Base-by-base conservation (phyloP, 2,888 invertebrate genomes). In the Himalopsyche tibetana region DNA sequence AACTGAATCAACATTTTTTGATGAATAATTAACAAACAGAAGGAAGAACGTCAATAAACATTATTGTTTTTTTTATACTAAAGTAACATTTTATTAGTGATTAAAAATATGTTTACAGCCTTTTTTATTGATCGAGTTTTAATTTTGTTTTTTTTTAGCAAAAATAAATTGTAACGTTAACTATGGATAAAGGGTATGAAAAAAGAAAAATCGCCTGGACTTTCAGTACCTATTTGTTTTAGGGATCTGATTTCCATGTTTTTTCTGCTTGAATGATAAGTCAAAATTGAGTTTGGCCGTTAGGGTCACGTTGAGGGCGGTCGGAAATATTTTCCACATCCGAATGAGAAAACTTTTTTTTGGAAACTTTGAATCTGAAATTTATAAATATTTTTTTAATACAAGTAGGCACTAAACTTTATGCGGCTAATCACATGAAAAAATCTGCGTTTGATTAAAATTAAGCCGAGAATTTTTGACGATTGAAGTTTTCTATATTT, bases 211-310 rank as follows among this genome's bases (percentile, higher is more conserved):
- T 51, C 5, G 51, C 6, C 15, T 15, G 15, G 51, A 15, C 36
- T 38, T 74, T 36, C 12, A 5, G 12, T 74, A 74, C 28, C 28
- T 28, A 1, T 74, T 74, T 74, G 38, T 74, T 74, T 74, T 38
- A 9, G 12, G 74, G 5, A 74, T 19, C 74, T 36, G 74, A 74
- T 74, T 74, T 74, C 74, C 74, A 74, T 74, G 74, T 74, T 74
- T 74, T 63, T 74, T 74, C 74, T 74, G 74, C 38, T 74, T 74
- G 74, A 74, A 74, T 38, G 38, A 74, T 74, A 74, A 74, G 74
- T 74, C 74, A 36, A 12, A 74, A 74, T 74, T 74, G 74, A 38
- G 74, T 74, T 36, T 74, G 74, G 38, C 38, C 74, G 74, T 51
- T 51, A 51, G 51, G 74, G 19, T 74, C 15, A 74, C 28, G 38